Percentiles rank a stretch among this genome's conserved stretches.
Evolutionary conservation across 2,797 vertebrate species (phyloP).

Genomic region (Dryobates pubescens): DNA sequence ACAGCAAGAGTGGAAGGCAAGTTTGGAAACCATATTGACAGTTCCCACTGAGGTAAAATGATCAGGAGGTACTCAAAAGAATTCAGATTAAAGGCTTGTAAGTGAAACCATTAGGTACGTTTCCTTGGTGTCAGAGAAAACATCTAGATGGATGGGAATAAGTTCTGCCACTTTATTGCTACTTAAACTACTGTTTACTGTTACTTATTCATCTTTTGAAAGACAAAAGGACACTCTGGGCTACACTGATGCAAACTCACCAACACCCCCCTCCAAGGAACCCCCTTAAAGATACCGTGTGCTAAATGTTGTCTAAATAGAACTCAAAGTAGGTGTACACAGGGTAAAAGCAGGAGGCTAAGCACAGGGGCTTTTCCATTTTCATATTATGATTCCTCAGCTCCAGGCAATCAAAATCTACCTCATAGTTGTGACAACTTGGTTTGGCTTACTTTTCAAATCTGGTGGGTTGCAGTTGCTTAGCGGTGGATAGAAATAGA

Average conservation of each 20-base stretch:
- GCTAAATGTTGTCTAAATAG: neutral
- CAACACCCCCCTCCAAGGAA: neutral
- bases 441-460: neutral
- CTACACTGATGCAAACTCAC: neutral
- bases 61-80: neutral
- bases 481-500: neutral
- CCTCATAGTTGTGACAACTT: neutral
- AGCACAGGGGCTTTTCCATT: rapidly evolving
- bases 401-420: neutral
- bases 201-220: neutral
- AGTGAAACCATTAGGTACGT: neutral
- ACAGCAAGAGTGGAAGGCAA: neutral
- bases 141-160: neutral
- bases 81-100: neutral
- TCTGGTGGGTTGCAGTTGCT: neutral
- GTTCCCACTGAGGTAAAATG: neutral
- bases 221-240: neutral
- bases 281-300: neutral
- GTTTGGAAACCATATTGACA: neutral
- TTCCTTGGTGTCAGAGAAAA: neutral
- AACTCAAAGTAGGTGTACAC: too few relatives aligned
- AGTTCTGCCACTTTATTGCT: neutral
- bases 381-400: neutral
- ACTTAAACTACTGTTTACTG: neutral
- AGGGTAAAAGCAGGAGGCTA: neutral